Evolutionary conservation across 2,113 vertebrate genomes (phyloP).

Genomic region (Hucho hucho): DNA sequence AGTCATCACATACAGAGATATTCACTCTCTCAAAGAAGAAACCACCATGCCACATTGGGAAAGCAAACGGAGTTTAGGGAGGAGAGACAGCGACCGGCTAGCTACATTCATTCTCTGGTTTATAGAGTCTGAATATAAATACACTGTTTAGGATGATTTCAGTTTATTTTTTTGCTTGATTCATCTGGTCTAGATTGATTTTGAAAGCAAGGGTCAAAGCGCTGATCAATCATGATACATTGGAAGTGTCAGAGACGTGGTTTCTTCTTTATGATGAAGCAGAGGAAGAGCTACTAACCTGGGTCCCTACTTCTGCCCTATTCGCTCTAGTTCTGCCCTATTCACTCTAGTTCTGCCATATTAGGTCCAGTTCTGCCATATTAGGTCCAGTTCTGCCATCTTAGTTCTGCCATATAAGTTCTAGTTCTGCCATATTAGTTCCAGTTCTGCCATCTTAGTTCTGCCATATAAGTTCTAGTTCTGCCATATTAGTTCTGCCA

Average conservation of each 20-base stretch:
- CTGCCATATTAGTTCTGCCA: too few species aligned
- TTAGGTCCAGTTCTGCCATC: too few species aligned
- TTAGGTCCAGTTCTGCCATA: too few species aligned
- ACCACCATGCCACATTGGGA: conserved; percentile 69
- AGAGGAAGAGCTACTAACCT: neutral
- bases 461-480: too few species aligned
- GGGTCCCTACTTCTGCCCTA: neutral
- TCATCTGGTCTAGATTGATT: conserved; percentile 55
- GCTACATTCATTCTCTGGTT: conserved; percentile 64
- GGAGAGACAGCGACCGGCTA: conserved; percentile 64
- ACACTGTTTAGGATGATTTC: conserved; percentile 69
- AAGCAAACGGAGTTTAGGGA: conserved; percentile 69
- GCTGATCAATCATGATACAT: conserved; percentile 45
- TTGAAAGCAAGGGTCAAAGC: conserved; percentile 49
- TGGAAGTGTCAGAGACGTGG: conserved; percentile 33
- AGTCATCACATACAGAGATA: too few species aligned
- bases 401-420: too few species aligned
- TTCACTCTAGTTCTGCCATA: too few species aligned
- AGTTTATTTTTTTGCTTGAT: conserved; percentile 49
- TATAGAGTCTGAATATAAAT: conserved; percentile 71
- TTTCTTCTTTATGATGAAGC: conserved; percentile 8
- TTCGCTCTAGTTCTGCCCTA: neutral
- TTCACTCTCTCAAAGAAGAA: conserved; percentile 30
- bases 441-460: too few species aligned
- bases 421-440: too few species aligned